A percentile compares a stretch with the other conserved stretches of the same genome.
These are phyloP conservation scores for Sesia bembeciformis DNA, from an alignment of 2,888 invertebrate genomes.

Conservation along the genomic window DNA sequence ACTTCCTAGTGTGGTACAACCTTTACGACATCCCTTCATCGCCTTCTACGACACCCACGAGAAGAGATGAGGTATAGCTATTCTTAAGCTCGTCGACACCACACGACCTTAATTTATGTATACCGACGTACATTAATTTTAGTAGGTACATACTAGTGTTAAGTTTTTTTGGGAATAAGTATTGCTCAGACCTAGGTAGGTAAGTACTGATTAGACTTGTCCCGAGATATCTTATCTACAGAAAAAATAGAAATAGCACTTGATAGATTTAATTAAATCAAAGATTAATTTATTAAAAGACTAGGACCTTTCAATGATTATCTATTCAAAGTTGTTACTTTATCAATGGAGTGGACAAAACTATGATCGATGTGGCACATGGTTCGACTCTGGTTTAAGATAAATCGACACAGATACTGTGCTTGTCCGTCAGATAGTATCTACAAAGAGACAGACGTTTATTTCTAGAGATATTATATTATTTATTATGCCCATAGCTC, in stretches of 20 bases:
- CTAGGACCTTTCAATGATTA: constrained; percentile 16
- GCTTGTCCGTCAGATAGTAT: constrained; percentile 43
- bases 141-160: too few species aligned
- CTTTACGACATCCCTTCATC: too few species aligned
- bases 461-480: constrained; percentile 27
- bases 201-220: too few species aligned
- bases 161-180: too few species aligned
- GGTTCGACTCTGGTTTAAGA: constrained; percentile 34
- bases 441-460: constrained; percentile 42
- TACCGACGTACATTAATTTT: too few species aligned
- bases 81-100: too few species aligned
- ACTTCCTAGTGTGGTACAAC: too few species aligned
- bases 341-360: constrained; percentile 39
- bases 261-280: neutral
- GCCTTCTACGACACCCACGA: too few species aligned
- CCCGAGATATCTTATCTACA: too few species aligned
- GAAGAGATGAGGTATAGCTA: too few species aligned
- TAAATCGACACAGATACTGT: constrained; percentile 48
- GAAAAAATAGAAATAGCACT: neutral
- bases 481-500: constrained; percentile 13
- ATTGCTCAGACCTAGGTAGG: too few species aligned
- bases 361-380: constrained; percentile 58
- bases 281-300: constrained; percentile 15
- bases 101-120: too few species aligned
- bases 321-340: constrained; percentile 24